phyloP scores from a whole-genome alignment of 2,797 vertebrate species.

The Chloroceryle amazona region DNA sequence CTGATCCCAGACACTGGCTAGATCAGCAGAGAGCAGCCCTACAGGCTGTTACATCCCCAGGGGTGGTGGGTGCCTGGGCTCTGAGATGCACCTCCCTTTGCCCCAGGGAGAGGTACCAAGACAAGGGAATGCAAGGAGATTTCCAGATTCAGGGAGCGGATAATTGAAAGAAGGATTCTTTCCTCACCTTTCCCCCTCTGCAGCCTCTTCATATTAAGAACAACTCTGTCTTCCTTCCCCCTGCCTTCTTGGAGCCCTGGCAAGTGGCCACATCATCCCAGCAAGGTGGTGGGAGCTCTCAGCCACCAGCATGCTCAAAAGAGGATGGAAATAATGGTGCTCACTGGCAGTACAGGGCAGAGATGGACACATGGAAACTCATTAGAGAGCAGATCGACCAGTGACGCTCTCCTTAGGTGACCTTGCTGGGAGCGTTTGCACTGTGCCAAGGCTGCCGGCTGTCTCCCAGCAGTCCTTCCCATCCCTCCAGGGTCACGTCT shows the following conservation, averaged over 20 bases:
- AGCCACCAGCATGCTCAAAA: background rate
- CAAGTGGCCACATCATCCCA: background rate
- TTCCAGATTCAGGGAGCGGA: background rate
- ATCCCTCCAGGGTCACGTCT: background rate
- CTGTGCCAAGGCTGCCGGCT: accelerated
- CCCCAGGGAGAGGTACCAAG: background rate
- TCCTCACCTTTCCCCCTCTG: background rate
- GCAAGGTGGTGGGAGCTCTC: background rate
- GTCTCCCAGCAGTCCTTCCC: background rate
- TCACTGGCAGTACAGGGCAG: background rate
- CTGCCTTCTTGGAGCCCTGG: background rate
- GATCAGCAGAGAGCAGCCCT: background rate
- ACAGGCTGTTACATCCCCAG: background rate
- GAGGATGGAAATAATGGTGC: background rate
- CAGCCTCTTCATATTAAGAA: background rate
- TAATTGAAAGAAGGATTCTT: background rate
- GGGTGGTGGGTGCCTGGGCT: background rate
- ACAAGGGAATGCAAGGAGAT: background rate
- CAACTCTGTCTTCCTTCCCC: background rate
- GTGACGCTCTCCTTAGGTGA: constrained; percentile 33
- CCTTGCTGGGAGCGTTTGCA: constrained; percentile 5
- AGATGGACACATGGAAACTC: constrained; percentile 24
- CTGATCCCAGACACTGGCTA: background rate
- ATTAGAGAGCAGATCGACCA: constrained; percentile 6
- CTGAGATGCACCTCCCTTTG: accelerated